These are phyloP conservation scores for Otus sunia DNA, from an alignment of 2,113 vertebrate genomes.

Conservation along the genomic window DNA sequence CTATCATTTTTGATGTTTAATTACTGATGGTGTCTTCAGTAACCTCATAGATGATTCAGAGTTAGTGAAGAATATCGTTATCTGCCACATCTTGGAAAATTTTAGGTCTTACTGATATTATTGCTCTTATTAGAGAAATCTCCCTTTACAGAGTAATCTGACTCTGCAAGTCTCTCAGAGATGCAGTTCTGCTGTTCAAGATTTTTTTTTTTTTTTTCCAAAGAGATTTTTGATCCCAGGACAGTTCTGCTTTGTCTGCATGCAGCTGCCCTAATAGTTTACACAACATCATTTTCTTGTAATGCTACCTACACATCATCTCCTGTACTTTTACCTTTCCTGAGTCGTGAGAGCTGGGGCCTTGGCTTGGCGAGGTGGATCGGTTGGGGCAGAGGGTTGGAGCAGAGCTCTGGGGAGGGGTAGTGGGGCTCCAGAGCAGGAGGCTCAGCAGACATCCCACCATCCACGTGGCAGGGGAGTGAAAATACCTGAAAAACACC, in stretches of 20 bases:
- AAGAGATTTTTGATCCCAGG: background rate
- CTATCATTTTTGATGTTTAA: background rate
- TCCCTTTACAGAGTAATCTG: background rate
- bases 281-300: accelerated
- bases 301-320: accelerated
- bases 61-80: background rate
- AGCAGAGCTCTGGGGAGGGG: background rate
- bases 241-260: background rate
- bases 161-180: background rate
- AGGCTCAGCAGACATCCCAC: background rate
- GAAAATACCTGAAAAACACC: background rate
- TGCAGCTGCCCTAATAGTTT: too few species aligned
- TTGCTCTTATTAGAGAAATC: background rate
- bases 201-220: background rate
- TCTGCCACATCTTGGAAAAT: background rate
- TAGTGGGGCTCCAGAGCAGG: background rate
- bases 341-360: background rate
- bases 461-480: accelerated
- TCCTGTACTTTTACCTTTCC: background rate
- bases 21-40: background rate
- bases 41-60: background rate
- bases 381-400: background rate
- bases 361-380: accelerated
- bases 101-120: background rate
- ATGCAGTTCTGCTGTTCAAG: background rate